Evolutionary conservation across 2,888 invertebrate genomes (phyloP).

Genomic region (Oegoconia quadripuncta): DNA sequence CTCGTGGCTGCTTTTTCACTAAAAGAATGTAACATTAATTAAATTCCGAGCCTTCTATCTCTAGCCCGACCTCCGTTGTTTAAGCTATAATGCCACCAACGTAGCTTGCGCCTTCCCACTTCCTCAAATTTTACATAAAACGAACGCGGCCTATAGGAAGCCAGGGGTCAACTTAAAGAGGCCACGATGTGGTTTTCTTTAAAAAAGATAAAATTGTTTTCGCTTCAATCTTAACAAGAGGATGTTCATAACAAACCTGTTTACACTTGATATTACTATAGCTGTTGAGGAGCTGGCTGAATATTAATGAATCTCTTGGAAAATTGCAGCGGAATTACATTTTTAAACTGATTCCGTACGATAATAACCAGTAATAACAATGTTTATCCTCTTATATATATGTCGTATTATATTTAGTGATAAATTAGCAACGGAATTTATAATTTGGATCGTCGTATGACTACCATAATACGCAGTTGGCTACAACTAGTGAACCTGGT

Average conservation of each 20-base stretch:
- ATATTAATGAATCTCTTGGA: conserved; percentile 11
- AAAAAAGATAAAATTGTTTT: conserved; percentile 49
- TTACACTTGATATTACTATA: conserved; percentile 26
- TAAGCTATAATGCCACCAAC: conserved; percentile 27
- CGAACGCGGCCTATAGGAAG: conserved; percentile 15
- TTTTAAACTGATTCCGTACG: conserved; percentile 5
- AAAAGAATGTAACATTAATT: conserved; percentile 58
- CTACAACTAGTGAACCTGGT: too few relatives aligned
- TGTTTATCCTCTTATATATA: too few relatives aligned
- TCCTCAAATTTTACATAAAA: not conserved
- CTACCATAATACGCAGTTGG: too few relatives aligned
- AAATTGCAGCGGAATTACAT: conserved; percentile 9
- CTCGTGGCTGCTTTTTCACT: conserved; percentile 30
- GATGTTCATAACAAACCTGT: conserved; percentile 36
- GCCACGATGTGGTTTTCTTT: conserved; percentile 32
- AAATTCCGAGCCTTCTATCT: conserved; percentile 49
- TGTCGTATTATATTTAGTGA: too few relatives aligned
- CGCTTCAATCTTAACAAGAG: conserved; percentile 37
- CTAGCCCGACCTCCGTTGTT: conserved; percentile 25
- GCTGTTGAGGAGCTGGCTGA: conserved; percentile 11
- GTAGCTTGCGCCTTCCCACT: conserved; percentile 32
- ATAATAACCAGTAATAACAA: not conserved
- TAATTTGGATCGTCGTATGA: too few relatives aligned
- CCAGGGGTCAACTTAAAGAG: conserved; percentile 26
- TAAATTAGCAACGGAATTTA: too few relatives aligned